Conservation (phyloP, 37 sponge, comb jelly and placozoan genomes). For the Spongilla lacustris region DNA sequence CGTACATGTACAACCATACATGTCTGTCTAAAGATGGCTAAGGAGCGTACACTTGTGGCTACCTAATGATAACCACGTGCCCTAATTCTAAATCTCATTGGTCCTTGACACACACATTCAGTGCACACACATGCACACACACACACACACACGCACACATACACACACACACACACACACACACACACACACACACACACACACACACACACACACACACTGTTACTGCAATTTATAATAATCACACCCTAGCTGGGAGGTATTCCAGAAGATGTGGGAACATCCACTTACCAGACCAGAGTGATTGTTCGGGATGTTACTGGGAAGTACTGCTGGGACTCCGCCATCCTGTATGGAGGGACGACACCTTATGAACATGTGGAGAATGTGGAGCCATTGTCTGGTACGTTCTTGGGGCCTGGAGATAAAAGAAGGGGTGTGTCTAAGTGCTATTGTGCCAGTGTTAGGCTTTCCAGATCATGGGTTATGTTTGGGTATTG, state of each 20-base stretch:
- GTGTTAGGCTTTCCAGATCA: background rate
- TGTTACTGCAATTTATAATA: background rate
- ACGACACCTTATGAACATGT: background rate
- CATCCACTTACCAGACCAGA: constrained; percentile 51
- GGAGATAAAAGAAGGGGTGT: background rate
- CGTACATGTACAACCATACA: background rate
- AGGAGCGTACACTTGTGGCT: too few species aligned
- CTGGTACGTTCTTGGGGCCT: background rate
- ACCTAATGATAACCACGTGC: too few species aligned
- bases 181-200: background rate
- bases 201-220: background rate
- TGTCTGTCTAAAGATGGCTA: too few species aligned
- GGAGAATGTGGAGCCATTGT: background rate
- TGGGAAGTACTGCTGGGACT: constrained; percentile 87
- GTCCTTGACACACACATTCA: background rate
- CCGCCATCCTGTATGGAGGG: constrained; percentile 48
- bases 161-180: background rate
- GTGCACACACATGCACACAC: background rate
- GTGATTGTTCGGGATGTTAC: constrained; percentile 80
- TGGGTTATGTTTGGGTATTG: background rate
- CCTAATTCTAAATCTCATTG: too few species aligned
- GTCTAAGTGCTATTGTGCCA: background rate
- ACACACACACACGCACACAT: background rate
- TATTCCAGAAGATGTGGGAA: constrained; percentile 14
- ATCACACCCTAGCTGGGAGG: constrained; percentile 34